Evolutionary conservation across 1,140 invertebrate species (phyloP).

Genomic region (Formica selysi): DNA sequence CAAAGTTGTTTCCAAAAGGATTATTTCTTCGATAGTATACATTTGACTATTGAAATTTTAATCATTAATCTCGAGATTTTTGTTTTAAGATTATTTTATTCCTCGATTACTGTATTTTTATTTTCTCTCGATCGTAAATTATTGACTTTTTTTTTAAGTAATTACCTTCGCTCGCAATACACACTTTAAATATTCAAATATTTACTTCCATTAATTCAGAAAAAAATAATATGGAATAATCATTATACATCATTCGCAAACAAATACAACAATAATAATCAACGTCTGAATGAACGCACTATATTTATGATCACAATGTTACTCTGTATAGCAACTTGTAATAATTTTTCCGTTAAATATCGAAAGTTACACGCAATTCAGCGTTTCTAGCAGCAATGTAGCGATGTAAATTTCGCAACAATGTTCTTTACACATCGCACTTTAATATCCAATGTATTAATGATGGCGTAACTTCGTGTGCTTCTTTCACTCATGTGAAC

Average conservation of each 20-base stretch:
- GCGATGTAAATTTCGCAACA: conserved; percentile 68
- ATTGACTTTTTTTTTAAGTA: conserved; percentile 31
- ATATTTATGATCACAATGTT: conserved; percentile 8
- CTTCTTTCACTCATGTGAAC: conserved; percentile 58
- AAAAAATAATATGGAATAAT: conserved; percentile 50
- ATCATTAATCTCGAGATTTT: conserved; percentile 58
- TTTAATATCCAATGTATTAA: conserved; percentile 65
- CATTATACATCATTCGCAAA: conserved; percentile 26
- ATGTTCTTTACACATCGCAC: conserved; percentile 59
- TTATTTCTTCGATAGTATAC: conserved; percentile 28
- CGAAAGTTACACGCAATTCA: conserved; percentile 66
- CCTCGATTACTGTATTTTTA: conserved; percentile 30
- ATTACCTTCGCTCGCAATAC: conserved; percentile 5
- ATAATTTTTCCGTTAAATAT: conserved; percentile 60
- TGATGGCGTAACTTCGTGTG: conserved; percentile 72
- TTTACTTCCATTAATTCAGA: conserved; percentile 42
- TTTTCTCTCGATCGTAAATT: conserved; percentile 19
- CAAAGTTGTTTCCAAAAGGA: conserved; percentile 61
- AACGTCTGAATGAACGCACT: conserved; percentile 4
- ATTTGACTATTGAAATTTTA: conserved; percentile 55
- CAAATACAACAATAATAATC: conserved; percentile 56
- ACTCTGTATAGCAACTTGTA: conserved; percentile 51
- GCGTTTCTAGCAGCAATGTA: conserved; percentile 65
- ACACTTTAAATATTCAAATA: conserved; percentile 20
- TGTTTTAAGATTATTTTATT: conserved; percentile 56